Evolutionary conservation across 2,797 vertebrate species (phyloP), one percentile per base, ranked within the genome.

Genomic region (Urophycis tenuis): DNA sequence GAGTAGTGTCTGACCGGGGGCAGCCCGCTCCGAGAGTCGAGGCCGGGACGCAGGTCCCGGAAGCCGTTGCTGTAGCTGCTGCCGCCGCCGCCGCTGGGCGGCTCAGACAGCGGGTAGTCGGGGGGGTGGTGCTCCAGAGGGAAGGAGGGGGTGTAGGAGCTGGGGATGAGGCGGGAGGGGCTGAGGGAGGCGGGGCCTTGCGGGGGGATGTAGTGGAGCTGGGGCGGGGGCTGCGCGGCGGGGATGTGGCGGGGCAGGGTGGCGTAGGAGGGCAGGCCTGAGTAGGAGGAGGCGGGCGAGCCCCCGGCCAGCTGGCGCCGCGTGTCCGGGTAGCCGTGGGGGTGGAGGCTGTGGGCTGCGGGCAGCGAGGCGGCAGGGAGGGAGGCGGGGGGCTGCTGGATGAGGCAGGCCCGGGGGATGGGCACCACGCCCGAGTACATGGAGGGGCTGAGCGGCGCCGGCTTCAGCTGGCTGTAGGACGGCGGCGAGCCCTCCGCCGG

Each of bases 341-440:
- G 86, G 5, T 91, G 92, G 0, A 91, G 88, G 81, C 91, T 91
- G 85, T 89, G 90, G 1, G 89, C 81, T 33, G 92, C 86, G 0
- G 92, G 39, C 0, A 84, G 74, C 0, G 92, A 87, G 0, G 72
- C 81, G 31, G 92, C 86, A 0, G 92, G 35, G 0, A 84, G 74
- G 0, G 92, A 87, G 0, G 72, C 2, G 0, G 90, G 80, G 25
- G 86, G 84, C 39, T 88, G 92, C 10, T 92, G 90, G 0, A 91
- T 88, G 78, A 93, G 75, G 10, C 94, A 92, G 71, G 96, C 92
- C 30, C 96, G 87, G 53, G 96, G 95, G 80, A 97, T 94, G 79
- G 96, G 95, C 32, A 95, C 93, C 1, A 95, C 93, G 0, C 94
- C 95, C 0, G 95, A 92, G 80, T 94, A 96, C 64, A 94, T 90